Conservation (phyloP, 2,113 vertebrate species). For the Rynchops niger region DNA sequence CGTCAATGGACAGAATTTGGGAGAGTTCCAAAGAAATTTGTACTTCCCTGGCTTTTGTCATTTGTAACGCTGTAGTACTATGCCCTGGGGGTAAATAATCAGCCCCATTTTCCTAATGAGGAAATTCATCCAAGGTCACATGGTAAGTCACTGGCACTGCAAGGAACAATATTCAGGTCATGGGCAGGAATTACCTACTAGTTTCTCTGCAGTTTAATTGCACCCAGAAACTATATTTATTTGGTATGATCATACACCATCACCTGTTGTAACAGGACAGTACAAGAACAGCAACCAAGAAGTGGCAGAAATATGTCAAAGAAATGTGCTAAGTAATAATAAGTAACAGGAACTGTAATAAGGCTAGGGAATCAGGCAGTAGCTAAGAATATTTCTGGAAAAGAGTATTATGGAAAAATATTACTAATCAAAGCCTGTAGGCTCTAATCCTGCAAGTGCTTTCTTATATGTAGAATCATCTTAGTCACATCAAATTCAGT, state of each 20-base stretch:
- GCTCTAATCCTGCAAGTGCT: background rate
- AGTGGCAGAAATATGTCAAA: background rate
- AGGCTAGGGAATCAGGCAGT: background rate
- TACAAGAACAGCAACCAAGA: background rate
- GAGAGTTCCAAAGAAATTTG: conserved; percentile 39
- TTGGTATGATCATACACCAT: background rate
- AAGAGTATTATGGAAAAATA: conserved; percentile 1
- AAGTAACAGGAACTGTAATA: background rate
- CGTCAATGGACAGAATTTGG: conserved; percentile 34
- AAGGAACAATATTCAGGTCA: conserved; percentile 25
- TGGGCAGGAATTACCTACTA: background rate
- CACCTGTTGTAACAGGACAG: background rate
- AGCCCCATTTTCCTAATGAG: conserved; percentile 44
- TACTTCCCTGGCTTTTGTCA: background rate
- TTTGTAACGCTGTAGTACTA: background rate
- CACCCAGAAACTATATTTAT: background rate
- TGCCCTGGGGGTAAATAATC: conserved; percentile 27
- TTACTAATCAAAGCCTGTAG: background rate
- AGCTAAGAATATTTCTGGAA: background rate
- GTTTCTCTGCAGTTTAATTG: background rate
- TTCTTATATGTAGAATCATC: background rate
- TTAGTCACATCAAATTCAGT: background rate
- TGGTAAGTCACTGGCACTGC: background rate
- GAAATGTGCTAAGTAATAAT: background rate
- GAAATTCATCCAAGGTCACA: conserved; percentile 43